Evolutionary conservation across 1,140 invertebrate genomes (phyloP).

Genomic region (Drosophila kohkoa): DNA sequence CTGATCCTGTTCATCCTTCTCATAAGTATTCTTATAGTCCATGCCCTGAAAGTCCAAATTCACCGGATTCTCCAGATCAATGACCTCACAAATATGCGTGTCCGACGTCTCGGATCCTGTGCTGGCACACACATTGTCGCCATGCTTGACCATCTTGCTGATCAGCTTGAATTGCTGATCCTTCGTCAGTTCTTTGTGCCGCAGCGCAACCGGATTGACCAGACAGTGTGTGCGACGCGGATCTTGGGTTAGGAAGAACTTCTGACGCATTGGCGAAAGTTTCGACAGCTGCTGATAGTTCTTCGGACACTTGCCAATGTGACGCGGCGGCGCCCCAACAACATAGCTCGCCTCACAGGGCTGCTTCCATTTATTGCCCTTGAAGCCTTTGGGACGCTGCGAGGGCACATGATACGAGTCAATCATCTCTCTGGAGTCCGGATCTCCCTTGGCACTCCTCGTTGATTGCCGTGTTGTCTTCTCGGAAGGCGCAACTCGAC

Average conservation of each 20-base stretch:
- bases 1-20: slow-evolving; percentile 74
- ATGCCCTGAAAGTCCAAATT: slow-evolving; percentile 79
- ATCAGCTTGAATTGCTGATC: slow-evolving; percentile 61
- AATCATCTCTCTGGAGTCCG: slow-evolving; percentile 59
- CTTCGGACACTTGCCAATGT: slow-evolving; percentile 63
- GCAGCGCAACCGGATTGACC: slow-evolving; percentile 66
- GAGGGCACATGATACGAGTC: slow-evolving; percentile 58
- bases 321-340: slow-evolving; percentile 55
- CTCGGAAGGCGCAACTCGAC: background rate
- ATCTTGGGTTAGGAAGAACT: slow-evolving; percentile 81
- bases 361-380: slow-evolving; percentile 59
- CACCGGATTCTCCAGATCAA: slow-evolving; percentile 79
- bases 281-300: slow-evolving; percentile 69
- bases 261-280: slow-evolving; percentile 60
- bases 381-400: slow-evolving; percentile 34
- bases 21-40: slow-evolving; percentile 77
- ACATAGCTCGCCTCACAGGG: slow-evolving; percentile 71
- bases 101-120: slow-evolving; percentile 63
- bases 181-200: slow-evolving; percentile 54
- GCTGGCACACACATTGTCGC: slow-evolving; percentile 71
- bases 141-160: slow-evolving; percentile 71
- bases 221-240: slow-evolving; percentile 70
- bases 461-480: background rate
- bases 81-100: slow-evolving; percentile 73
- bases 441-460: background rate